Base-by-base conservation (phyloP, 1,140 invertebrate genomes). In the Drosophila tsacasi region DNA sequence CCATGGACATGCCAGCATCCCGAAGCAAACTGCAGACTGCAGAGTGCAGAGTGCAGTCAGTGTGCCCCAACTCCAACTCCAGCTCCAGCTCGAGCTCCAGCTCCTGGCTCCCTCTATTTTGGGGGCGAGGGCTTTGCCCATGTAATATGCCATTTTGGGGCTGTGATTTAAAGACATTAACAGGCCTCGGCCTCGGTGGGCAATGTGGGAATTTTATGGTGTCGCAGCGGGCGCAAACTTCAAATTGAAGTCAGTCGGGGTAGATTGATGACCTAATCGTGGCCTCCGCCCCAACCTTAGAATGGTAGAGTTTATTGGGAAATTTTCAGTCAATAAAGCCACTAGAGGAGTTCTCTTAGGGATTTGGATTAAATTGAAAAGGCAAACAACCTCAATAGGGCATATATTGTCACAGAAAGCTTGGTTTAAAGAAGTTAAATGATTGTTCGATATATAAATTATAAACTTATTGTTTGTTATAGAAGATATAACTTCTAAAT, bases 101-200 rank as follows among this genome's bases (percentile, higher is more conserved):
- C 21, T 12, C 32, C 40, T 25, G 25, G 39, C 32, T 23, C 42
- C 39, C 30, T 15, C 39, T 40, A 23, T 44, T 25, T 54, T 40
- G n/a, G 21, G 57, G 40, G 9, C n/a, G 5, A 23, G 25, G 49
- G 61, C 13, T 17, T 25, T 12, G 10, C 52, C 40, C 68, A 84
- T 90, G 78, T 69, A 81, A 90, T 85, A 84, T 84, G 78, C 75
- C 85, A 66, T 84, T 89, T 81, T 79, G 76, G 37, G 78, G 65
- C 71, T 47, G 81, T 87, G 84, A 87, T 87, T 87, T 87, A 87
- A 87, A 87, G 84, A 87, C 83, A 81, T 89, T 80, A 74, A 80
- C 83, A 50, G 74, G 40, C 46, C 21, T 69, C 65, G 66, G 37
- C 7, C 17, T 49, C 23, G 47, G 47, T 25, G 0, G 62, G 21